Evolutionary conservation across 2,113 vertebrate species (phyloP).

Genomic region (Spilogale gracilis): DNA sequence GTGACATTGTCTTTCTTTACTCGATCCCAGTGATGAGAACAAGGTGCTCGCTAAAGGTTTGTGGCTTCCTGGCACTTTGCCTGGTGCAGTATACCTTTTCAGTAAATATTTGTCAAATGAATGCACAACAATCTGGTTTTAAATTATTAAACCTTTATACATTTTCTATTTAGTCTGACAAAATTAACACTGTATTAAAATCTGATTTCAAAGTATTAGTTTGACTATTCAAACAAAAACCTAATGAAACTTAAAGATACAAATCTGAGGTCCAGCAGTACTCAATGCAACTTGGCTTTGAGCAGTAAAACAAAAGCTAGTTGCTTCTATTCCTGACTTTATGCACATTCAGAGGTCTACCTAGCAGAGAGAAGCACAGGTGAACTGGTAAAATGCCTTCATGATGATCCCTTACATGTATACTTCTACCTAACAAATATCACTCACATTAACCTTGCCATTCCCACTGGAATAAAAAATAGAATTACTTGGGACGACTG

Average conservation of each 20-base stretch:
- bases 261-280: background rate
- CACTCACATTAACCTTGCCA: background rate
- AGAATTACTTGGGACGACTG: too few species aligned
- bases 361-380: background rate
- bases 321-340: background rate
- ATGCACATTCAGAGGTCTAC: background rate
- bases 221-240: background rate
- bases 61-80: background rate
- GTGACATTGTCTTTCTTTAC: background rate
- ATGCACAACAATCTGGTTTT: background rate
- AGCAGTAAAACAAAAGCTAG: background rate
- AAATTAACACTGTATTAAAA: background rate
- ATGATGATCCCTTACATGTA: background rate
- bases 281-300: background rate
- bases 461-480: background rate
- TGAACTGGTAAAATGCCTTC: background rate
- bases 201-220: conserved; percentile 4
- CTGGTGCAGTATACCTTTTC: background rate
- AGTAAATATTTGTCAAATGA: background rate
- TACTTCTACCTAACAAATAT: background rate
- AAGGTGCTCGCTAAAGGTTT: background rate
- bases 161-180: conserved; percentile 3
- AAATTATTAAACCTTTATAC: background rate
- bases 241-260: background rate
- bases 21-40: background rate